phyloP scores from a whole-genome alignment of 2,797 vertebrate genomes.

The Lacerta agilis region DNA sequence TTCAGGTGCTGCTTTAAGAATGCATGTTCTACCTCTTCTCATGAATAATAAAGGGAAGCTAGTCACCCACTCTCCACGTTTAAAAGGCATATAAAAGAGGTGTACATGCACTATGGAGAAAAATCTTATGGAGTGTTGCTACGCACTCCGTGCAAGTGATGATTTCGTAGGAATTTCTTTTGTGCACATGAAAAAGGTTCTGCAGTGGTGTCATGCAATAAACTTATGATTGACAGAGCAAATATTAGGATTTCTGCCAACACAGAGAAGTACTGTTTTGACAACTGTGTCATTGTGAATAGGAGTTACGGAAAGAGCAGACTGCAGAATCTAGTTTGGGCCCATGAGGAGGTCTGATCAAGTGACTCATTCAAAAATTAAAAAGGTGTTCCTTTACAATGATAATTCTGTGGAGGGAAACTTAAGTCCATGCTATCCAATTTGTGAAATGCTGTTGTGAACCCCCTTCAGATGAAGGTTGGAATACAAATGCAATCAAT shows the following conservation, averaged over 20 bases:
- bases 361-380: background rate
- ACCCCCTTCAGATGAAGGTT: too few species aligned
- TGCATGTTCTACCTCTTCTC: background rate
- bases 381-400: background rate
- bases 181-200: background rate
- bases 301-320: conserved; percentile 11
- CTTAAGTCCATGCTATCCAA: background rate
- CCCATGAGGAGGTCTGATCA: background rate
- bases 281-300: background rate
- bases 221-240: background rate
- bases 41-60: background rate
- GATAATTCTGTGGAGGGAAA: background rate
- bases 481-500: too few species aligned
- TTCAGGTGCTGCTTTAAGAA: background rate
- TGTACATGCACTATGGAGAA: background rate
- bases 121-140: background rate
- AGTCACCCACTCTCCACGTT: background rate
- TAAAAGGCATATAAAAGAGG: background rate
- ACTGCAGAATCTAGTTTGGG: background rate
- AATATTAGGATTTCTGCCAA: conserved; percentile 26
- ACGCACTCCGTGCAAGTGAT: background rate
- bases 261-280: background rate
- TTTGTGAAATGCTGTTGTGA: too few species aligned
- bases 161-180: background rate
- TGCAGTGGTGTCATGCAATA: conserved; percentile 8